A percentile compares a stretch with the other conserved stretches of the same genome.
These are phyloP conservation scores for Hippocampus abdominalis DNA, from an alignment of 2,113 vertebrate species.

Conservation along the genomic window DNA sequence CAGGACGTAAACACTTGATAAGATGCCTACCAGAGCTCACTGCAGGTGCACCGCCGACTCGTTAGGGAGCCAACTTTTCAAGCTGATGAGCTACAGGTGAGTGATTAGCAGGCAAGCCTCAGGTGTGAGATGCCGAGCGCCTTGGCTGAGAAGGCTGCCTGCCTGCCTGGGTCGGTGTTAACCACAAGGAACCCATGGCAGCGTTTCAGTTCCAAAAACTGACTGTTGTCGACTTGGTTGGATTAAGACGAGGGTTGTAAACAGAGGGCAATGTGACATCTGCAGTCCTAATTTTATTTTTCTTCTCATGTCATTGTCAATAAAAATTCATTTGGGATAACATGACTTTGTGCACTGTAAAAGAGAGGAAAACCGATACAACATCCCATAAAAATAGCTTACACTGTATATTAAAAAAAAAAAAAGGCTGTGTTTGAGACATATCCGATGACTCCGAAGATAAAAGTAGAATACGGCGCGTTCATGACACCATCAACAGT, in stretches of 20 bases:
- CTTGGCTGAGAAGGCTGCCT: too few relatives aligned
- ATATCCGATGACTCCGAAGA: conserved; percentile 8
- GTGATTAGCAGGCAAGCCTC: too few relatives aligned
- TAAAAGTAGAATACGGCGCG: conserved; percentile 10
- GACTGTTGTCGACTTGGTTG: background rate
- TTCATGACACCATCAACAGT: conserved; percentile 29
- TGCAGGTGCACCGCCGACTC: too few relatives aligned
- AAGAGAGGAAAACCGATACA: background rate
- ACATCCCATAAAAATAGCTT: background rate
- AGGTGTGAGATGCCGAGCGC: too few relatives aligned
- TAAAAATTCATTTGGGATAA: conserved; percentile 3
- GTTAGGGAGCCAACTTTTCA: too few relatives aligned
- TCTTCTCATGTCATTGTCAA: background rate
- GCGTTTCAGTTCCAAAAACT: background rate
- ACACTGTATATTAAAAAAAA: conserved; percentile 25
- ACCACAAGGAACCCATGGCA: background rate
- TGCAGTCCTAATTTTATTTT: background rate
- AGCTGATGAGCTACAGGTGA: too few relatives aligned
- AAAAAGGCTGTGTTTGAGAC: conserved; percentile 4
- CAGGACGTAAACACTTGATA: too few relatives aligned
- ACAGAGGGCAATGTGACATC: background rate
- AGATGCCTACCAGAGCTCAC: too few relatives aligned
- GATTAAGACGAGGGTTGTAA: background rate
- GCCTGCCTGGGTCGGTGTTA: background rate
- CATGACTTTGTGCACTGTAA: background rate